These are phyloP conservation scores for Hylaeus volcanicus DNA, from an alignment of 1,140 invertebrate genomes.

Conservation along the genomic window DNA sequence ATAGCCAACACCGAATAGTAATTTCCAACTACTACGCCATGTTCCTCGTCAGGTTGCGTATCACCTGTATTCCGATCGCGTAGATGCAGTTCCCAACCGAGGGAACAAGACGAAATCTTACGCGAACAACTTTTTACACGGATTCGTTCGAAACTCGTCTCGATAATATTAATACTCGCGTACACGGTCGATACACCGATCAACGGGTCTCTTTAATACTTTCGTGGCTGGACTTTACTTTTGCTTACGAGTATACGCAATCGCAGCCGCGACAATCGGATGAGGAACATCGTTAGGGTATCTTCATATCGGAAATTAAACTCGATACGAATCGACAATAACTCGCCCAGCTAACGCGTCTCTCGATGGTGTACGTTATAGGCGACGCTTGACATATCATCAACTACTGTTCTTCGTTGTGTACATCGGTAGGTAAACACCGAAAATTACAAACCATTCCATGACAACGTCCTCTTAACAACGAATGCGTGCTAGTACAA, in stretches of 20 bases:
- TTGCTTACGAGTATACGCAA: conserved; percentile 37
- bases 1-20: not conserved
- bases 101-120: not conserved
- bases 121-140: not conserved
- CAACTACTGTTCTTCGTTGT: no score
- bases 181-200: not conserved
- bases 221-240: not conserved
- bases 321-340: not conserved
- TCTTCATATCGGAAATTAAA: conserved; percentile 25
- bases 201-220: not conserved
- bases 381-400: no score
- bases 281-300: conserved; percentile 23
- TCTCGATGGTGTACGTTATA: not conserved
- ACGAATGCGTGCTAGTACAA: no score
- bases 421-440: no score
- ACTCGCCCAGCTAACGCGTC: not conserved
- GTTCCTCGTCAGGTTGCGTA: not conserved
- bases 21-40: not conserved
- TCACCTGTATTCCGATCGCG: not conserved
- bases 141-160: not conserved
- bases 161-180: not conserved
- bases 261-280: conserved; percentile 21
- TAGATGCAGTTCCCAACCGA: not conserved
- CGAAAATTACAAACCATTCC: no score
- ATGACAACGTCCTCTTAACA: no score